A percentile compares a stretch with the other conserved stretches of the same genome.
phyloP scores from a whole-genome alignment of 2,888 invertebrate species.

The Chymomyza fuscimana region DNA sequence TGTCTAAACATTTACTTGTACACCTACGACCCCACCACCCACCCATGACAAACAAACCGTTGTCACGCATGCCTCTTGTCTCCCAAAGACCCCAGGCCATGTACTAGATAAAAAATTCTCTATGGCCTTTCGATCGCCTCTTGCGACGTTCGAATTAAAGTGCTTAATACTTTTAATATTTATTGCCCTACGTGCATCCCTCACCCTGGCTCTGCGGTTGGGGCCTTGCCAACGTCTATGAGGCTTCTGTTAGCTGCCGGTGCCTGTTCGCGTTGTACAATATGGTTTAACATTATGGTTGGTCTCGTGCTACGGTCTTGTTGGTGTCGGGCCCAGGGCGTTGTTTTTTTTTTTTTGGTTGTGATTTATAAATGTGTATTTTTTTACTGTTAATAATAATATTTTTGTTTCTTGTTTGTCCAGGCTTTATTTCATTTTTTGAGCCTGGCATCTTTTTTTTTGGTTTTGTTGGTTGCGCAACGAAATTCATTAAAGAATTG shows the following conservation, averaged over 20 bases:
- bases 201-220: background rate
- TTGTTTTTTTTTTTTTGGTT: constrained; percentile 13
- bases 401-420: constrained; percentile 13
- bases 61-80: background rate
- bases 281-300: constrained; percentile 6
- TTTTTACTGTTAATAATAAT: constrained; percentile 18
- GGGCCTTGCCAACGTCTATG: constrained; percentile 9
- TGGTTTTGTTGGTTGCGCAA: background rate
- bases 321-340: constrained; percentile 6
- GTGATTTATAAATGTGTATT: constrained; percentile 25
- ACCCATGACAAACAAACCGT: background rate
- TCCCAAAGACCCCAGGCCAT: background rate
- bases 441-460: background rate
- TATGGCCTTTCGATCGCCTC: constrained; percentile 18
- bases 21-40: background rate
- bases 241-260: constrained; percentile 10
- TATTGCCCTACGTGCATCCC: constrained; percentile 12
- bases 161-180: constrained; percentile 30
- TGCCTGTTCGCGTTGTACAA: constrained; percentile 4
- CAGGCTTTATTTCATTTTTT: constrained; percentile 9
- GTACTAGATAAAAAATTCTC: constrained; percentile 19
- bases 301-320: background rate
- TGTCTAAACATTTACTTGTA: background rate
- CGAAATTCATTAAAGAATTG: background rate
- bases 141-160: constrained; percentile 14